Base-by-base conservation (phyloP, 2,797 vertebrate species). In the Alca torda region DNA sequence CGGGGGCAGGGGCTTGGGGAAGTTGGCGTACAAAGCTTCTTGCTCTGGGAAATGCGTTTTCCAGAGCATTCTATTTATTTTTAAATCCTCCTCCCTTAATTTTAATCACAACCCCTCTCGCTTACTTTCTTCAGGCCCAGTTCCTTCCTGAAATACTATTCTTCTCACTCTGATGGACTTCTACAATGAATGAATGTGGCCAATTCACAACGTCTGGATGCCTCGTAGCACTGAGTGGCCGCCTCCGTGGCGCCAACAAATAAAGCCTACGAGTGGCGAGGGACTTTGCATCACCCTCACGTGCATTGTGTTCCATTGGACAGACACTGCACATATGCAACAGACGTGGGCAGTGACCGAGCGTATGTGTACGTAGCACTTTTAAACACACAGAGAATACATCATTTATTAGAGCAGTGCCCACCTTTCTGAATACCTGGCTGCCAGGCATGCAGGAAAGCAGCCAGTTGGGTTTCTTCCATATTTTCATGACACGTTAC, bases 261-360 rank as follows among this genome's bases (percentile, higher is more conserved):
- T 4, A 57, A 85, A 77, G 68, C 14, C 43, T 7, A 14, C 16
- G 6, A 28, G 26, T 2, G 24, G 23, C 1, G 2, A 69, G 7
- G 16, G 82, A 65, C 25, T 81, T 37, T 9, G 50, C 43, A 16
- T 9, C 45, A 64, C 61, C 19, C 57, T 50, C 57, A 4, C 1
- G 1, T 2, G 11, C 25, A 10, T 0, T 4, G 37, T 5, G 23
- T 3, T 33, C 20, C 3, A 30, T 25, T n/a, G 37, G 57, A 33
- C 48, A 61, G 35, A n/a, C 4, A 1, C 12, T 2, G 25, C 13
- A 4, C 0, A 6, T 12, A 7, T 33, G 31, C 67, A 51, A 8
- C 2, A 28, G 35, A 39, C 18, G 12, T 0, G 12, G 51, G 39
- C n/a, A 24, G 1, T 41, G 43, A 35, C 54, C 45, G 59, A 33